Base-by-base conservation (phyloP, 2,113 vertebrate species). In the Scatophagus argus region DNA sequence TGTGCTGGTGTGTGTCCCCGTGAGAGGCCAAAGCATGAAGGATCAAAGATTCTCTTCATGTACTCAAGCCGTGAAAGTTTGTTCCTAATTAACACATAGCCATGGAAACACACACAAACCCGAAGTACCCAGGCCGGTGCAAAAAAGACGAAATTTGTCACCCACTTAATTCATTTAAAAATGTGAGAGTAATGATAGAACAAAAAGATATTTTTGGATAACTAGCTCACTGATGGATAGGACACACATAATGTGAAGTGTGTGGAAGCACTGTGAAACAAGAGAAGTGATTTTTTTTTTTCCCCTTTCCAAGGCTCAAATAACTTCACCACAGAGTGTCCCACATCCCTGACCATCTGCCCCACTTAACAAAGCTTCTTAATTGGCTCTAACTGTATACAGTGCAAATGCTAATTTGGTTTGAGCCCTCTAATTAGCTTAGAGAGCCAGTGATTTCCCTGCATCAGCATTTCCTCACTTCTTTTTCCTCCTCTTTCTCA, bases 401-500 rank as follows among this genome's bases (percentile, higher is more conserved):
- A 76, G 79, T 67, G 13, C 2, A 25, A n/a, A 54, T 41, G 27
- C 56, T 79, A 58, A 70, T 81, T 76, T 66, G 70, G 52, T 61
- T 82, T 69, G 13, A 54, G 41, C 51, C 44, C 74, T 36, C 67
- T 87, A 87, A 91, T 92, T 87, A 87, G 85, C 74, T 59, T 19
- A 44, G 36, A 78, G 59, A 72, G 75, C 49, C 55, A 72, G 51
- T 70, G 64, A 77, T 79, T 81, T 76, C 25, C 59, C 79, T 43
- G 58, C 51, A 78, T 92, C 89, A 91, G 89, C 89, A 56, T 83
- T 84, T 88, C 77, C 76, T 79, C 56, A 29, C 46, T 70, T 68
- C 80, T 78, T 49, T 80, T 77, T 82, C 84, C 55, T 54, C 71
- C 16, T 39, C 54, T 63, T 70, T 49, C 58, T 62, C 81, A 82